Evolutionary conservation across 2,113 vertebrate species (phyloP), one percentile per base, ranked within the genome.

Genomic region (Aspiorhynchus laticeps): DNA sequence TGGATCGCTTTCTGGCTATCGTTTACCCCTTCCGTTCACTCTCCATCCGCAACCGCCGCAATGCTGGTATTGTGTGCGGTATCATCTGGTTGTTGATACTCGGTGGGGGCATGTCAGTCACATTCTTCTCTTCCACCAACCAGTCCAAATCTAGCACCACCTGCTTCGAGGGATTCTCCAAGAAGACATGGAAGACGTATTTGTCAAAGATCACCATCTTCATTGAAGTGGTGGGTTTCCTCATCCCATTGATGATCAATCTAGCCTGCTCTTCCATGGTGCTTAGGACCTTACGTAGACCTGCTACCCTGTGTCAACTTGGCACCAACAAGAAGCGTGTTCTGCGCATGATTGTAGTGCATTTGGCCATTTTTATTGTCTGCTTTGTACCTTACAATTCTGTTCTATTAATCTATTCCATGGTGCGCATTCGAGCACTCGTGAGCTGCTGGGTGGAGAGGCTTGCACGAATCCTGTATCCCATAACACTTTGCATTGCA

Each of bases 371-470:
- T 87, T 99, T 99, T 19, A 95, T 99, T 0, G 95, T 98, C 77
- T 99, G 98, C 93, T 99, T 99, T 0, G 98, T 99, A 28, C 98
- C 98, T 0, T 99, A 99, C 91, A 99, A 99, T 83, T 99, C 98
- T 36, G 96, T 98, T 87, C 97, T 99, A 26, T 99, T 99, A 89
- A 85, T 99, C 21, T 99, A 99, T 0, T 97, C 98, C 7, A 95
- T 99, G 26, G 98, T 99, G 87, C 95, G 97, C 24, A 98, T 97
- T 56, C 97, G 97, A 89, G 95, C 98, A 0, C 94, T 99, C 71
- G 96, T 95, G 36, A 99, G 95, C 90, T 99, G 98, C 78, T 91
- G 95, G 46, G 91, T 99, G 85, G 98, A 98, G 92, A 95, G 96
- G 74, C 97, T 99, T 90, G 98, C 97, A 0, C 96, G 96, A 88